A percentile compares a stretch with the other conserved stretches of the same genome.
Evolutionary conservation across 1,140 invertebrate species (phyloP).

Genomic region (Pseudomyrmex concolor): DNA sequence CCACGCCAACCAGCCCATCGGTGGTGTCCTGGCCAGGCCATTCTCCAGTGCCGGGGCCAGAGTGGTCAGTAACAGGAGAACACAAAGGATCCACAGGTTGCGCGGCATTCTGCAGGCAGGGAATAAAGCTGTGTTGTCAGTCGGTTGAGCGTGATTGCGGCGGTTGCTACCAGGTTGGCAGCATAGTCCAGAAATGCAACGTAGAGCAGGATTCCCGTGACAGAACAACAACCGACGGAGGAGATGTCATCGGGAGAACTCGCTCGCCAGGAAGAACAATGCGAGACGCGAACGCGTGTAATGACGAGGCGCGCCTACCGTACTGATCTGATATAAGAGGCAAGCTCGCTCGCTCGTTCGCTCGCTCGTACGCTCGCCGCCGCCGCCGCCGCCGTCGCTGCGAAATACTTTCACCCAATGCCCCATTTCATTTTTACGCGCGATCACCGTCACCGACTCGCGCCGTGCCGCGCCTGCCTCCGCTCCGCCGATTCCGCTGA

Average conservation of each 20-base stretch:
- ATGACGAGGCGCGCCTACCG: constrained; percentile 65
- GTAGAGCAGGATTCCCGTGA: constrained; percentile 28
- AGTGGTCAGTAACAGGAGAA: constrained; percentile 63
- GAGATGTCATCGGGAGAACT: constrained; percentile 44
- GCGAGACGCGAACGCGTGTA: constrained; percentile 44
- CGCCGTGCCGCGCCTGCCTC: constrained; percentile 51
- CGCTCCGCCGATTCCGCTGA: neutral
- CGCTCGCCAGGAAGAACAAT: constrained; percentile 12
- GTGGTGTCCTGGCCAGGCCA: constrained; percentile 93
- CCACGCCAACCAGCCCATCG: constrained; percentile 97
- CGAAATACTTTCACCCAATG: constrained; percentile 85
- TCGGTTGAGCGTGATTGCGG: neutral
- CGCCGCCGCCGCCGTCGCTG: constrained; percentile 67
- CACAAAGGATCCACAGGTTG: constrained; percentile 69
- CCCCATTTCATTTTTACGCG: constrained; percentile 85
- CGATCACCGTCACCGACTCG: constrained; percentile 61
- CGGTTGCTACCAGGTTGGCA: constrained; percentile 40
- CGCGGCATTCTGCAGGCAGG: constrained; percentile 71
- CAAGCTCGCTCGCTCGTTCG: constrained; percentile 13
- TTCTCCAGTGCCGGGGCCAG: constrained; percentile 88
- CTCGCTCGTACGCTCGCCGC: constrained; percentile 31
- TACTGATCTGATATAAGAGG: constrained; percentile 79
- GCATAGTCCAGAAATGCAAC: constrained; percentile 40
- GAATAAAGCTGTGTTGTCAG: constrained; percentile 46
- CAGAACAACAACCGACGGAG: neutral